A percentile compares a stretch with the other conserved stretches of the same genome.
These are phyloP conservation scores for Lepisosteus osseus DNA, from an alignment of 2,113 vertebrate genomes.

Conservation along the genomic window DNA sequence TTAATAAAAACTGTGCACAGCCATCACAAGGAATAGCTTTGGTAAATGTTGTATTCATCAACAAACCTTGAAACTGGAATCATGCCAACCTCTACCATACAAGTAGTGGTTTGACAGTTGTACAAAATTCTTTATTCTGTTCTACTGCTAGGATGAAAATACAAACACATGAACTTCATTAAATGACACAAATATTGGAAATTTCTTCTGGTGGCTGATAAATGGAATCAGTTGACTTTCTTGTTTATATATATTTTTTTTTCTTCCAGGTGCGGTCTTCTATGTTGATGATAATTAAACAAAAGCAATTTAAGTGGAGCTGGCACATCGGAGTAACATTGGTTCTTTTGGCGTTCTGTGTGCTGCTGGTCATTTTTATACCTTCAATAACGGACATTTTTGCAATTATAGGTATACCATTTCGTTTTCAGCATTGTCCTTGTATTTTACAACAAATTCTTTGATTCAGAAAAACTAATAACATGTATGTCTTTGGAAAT, in stretches of 20 bases:
- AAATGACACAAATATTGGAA: too few relatives aligned
- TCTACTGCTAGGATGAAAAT: too few relatives aligned
- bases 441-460: not conserved
- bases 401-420: constrained; percentile 66
- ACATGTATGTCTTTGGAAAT: constrained; percentile 28
- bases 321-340: constrained; percentile 59
- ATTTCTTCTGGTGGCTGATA: too few relatives aligned
- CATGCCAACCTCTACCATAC: too few relatives aligned
- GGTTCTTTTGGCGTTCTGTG: constrained; percentile 61
- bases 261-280: constrained; percentile 68
- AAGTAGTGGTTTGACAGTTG: too few relatives aligned
- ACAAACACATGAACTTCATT: too few relatives aligned
- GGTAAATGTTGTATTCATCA: too few relatives aligned
- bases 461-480: constrained; percentile 10
- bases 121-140: too few relatives aligned
- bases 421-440: not conserved
- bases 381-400: constrained; percentile 77
- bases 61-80: too few relatives aligned
- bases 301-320: constrained; percentile 64
- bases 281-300: constrained; percentile 66
- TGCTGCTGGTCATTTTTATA: constrained; percentile 72
- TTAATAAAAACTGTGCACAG: too few relatives aligned
- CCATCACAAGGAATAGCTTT: too few relatives aligned
- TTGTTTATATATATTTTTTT: not conserved
- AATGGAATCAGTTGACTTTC: fast-evolving